phyloP scores from a whole-genome alignment of 2,888 invertebrate genomes.

The Heliconius charithonia region DNA sequence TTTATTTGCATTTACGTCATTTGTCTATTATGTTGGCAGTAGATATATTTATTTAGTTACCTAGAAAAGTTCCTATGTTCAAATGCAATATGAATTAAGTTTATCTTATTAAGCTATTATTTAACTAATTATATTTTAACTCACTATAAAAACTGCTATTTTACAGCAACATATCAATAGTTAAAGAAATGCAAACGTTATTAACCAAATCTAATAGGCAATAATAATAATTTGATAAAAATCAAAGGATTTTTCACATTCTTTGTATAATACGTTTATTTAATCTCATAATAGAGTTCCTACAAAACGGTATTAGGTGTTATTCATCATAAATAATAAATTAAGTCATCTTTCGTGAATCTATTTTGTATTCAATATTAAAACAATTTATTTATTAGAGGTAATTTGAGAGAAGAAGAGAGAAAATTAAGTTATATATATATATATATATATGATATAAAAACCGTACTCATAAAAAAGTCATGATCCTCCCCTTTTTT shows the following conservation, averaged over 20 bases:
- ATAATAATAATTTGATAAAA: no score
- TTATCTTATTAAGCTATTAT: slow-evolving; percentile 22
- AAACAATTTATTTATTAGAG: background rate
- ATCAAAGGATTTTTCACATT: background rate
- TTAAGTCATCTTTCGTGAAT: background rate
- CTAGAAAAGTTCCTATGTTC: slow-evolving; percentile 49
- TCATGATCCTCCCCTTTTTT: no score
- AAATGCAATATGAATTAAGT: slow-evolving; percentile 29
- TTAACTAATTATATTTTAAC: background rate
- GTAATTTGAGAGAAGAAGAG: no score
- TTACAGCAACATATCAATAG: background rate
- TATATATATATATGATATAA: no score
- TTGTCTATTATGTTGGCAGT: background rate
- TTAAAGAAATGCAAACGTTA: background rate
- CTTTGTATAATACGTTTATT: background rate
- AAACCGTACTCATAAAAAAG: no score
- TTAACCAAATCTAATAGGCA: no score
- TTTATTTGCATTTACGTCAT: slow-evolving; percentile 20
- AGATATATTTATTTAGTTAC: slow-evolving; percentile 40
- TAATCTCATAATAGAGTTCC: slow-evolving; percentile 25
- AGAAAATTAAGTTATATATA: no score
- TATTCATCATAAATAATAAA: slow-evolving; percentile 8
- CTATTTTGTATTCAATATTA: slow-evolving; percentile 15
- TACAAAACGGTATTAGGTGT: slow-evolving; percentile 4
- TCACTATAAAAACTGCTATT: background rate